Evolutionary conservation across 2,888 invertebrate species (phyloP).

Genomic region (Argyresthia albistria): DNA sequence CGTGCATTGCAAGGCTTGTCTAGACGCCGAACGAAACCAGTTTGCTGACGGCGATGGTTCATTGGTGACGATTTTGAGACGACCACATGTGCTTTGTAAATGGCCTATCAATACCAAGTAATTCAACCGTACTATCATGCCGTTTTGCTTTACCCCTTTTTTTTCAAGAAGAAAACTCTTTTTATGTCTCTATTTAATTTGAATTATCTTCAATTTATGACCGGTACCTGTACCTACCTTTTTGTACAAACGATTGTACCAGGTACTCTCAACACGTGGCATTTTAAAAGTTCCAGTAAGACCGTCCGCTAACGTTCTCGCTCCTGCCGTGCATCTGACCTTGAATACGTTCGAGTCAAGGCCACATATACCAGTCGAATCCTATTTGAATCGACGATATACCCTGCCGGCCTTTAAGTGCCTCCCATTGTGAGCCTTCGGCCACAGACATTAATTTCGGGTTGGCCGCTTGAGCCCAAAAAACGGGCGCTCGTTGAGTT

Average conservation of each 20-base stretch:
- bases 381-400: constrained; percentile 26
- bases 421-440: constrained; percentile 38
- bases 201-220: too few species aligned
- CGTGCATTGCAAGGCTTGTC: not conserved
- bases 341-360: constrained; percentile 50
- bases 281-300: constrained; percentile 12
- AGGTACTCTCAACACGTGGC: constrained; percentile 3
- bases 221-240: too few species aligned
- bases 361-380: constrained; percentile 32
- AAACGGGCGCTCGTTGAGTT: constrained; percentile 19
- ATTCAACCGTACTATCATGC: too few species aligned
- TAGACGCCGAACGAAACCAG: constrained; percentile 6
- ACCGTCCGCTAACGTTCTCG: constrained; percentile 11
- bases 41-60: not conserved
- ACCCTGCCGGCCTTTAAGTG: constrained; percentile 26
- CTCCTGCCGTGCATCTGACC: constrained; percentile 31
- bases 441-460: constrained; percentile 43
- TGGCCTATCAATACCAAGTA: not conserved
- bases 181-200: too few species aligned
- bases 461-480: constrained; percentile 39
- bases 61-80: not conserved
- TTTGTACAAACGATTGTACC: too few species aligned
- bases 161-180: too few species aligned
- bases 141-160: too few species aligned
- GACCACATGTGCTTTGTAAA: not conserved